Base-by-base conservation (phyloP, 2,888 invertebrate genomes). In the Nineta flava region DNA sequence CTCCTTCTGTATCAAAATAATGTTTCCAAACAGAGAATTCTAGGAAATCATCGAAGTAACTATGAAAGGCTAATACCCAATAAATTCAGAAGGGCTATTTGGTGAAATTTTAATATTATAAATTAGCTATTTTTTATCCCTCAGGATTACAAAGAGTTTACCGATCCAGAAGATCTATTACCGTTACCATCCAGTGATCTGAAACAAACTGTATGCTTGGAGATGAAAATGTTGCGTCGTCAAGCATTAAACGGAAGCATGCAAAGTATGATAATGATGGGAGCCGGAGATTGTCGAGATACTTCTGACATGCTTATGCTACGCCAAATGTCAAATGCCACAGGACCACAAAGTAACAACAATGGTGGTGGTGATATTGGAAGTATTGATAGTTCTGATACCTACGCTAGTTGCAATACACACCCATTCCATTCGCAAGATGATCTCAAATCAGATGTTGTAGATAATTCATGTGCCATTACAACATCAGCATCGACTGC, bases 401-500 rank as follows among this genome's bases (percentile, higher is more conserved):
- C 94, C 58, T 95, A 91, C 72, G 91, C 91, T 69, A 93, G 91
- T 71, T 94, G 94, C 75, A 87, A 91, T 74, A 93, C 94, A 63
- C 92, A 93, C 75, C 91, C 91, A 63, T 91, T 87, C 73, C 81
- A 85, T 69, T 90, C 90, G 61, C 86, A 65, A 58, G 70, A 68
- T 49, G 72, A 72, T 57, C 58, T 71, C 49, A 64, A 68, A n/a
- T 65, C 66, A n/a, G 68, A 70, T 52, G 60, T 65, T 43, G 64
- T 61, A 42, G 68, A 67, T 53, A 59, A 61, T 48, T 58, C 61
- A 35, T 61, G 60, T 57, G 68, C 70, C 47, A 54, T 64, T 44
- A 82, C 82, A 67, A 13, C 44, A n/a, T 15, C 38, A 6, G 9
- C 7, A 10, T 10, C 32, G 32, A 6, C 15, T 15, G 15, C 38